Percentiles rank a stretch among this genome's conserved stretches.
These are phyloP conservation scores for Scaptodrosophila latifasciaeformis DNA, from an alignment of 2,888 invertebrate species.

Conservation along the genomic window DNA sequence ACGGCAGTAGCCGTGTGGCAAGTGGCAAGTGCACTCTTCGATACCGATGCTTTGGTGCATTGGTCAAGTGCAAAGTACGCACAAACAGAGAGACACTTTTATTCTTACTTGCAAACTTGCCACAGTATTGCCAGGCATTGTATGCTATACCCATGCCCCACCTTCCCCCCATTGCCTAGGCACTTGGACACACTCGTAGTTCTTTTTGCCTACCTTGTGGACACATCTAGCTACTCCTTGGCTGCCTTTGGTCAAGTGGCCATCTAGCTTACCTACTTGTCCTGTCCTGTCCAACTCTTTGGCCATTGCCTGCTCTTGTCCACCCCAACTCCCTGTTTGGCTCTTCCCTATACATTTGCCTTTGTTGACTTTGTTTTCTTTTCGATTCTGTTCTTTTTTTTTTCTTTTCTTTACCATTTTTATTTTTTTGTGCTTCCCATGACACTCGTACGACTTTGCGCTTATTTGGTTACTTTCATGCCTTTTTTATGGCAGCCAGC, in stretches of 20 bases:
- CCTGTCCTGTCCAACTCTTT: no score
- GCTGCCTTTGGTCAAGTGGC: neutral
- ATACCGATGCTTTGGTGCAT: neutral
- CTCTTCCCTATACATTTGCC: no score
- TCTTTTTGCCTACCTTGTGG: neutral
- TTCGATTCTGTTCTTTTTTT: no score
- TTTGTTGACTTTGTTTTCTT: no score
- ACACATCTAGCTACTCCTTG: neutral
- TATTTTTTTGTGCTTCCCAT: conserved; percentile 33
- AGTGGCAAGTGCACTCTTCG: neutral
- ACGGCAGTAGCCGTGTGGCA: neutral
- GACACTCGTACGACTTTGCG: no score
- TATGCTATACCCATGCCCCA: conserved; percentile 22
- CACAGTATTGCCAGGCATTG: no score
- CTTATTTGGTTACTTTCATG: conserved; percentile 64
- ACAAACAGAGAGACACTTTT: conserved; percentile 1
- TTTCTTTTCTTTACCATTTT: no score
- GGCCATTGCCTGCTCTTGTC: no score
- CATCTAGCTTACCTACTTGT: no score
- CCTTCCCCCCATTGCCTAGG: no score
- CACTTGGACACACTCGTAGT: neutral
- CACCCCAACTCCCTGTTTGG: no score
- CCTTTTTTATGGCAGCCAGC: conserved; percentile 37
- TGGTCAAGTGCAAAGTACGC: conserved; percentile 58
- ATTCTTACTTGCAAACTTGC: conserved; percentile 34